These are phyloP conservation scores for Fringilla coelebs DNA, from an alignment of 2,797 vertebrate species.

Conservation along the genomic window DNA sequence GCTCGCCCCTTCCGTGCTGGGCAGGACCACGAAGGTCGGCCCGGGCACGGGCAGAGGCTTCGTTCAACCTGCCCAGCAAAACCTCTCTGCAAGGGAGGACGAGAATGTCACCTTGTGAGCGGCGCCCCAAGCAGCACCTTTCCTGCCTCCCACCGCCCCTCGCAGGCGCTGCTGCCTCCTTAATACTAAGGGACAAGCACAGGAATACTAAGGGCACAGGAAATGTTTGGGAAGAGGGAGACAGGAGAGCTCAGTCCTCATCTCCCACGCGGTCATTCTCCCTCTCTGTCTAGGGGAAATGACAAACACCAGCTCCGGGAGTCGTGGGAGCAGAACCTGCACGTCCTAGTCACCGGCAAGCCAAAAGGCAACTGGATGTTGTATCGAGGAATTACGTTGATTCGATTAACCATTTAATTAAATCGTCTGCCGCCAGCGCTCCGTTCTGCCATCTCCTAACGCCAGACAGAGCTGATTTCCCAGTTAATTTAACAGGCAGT, in stretches of 20 bases:
- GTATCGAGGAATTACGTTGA: constrained; percentile 2
- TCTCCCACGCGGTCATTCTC: background rate
- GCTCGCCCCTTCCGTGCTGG: background rate
- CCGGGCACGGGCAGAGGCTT: background rate
- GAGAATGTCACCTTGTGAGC: background rate
- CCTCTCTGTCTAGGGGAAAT: background rate
- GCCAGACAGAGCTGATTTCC: constrained; percentile 8
- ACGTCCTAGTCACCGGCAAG: background rate
- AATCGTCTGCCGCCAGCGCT: background rate
- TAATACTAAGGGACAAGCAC: background rate
- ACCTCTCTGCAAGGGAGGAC: background rate
- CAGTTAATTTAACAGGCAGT: constrained; percentile 32
- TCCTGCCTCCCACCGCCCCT: background rate
- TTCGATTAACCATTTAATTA: constrained; percentile 46
- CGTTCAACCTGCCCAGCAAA: background rate
- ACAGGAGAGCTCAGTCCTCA: background rate
- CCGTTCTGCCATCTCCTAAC: background rate
- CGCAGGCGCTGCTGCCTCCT: background rate
- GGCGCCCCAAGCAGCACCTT: background rate
- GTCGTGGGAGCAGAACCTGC: background rate
- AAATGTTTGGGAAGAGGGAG: background rate
- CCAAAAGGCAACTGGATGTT: background rate
- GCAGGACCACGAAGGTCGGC: background rate
- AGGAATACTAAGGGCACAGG: no score
- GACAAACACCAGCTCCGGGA: background rate